Evolutionary conservation across 2,113 vertebrate genomes (phyloP).

Genomic region (Hemichromis elongatus): DNA sequence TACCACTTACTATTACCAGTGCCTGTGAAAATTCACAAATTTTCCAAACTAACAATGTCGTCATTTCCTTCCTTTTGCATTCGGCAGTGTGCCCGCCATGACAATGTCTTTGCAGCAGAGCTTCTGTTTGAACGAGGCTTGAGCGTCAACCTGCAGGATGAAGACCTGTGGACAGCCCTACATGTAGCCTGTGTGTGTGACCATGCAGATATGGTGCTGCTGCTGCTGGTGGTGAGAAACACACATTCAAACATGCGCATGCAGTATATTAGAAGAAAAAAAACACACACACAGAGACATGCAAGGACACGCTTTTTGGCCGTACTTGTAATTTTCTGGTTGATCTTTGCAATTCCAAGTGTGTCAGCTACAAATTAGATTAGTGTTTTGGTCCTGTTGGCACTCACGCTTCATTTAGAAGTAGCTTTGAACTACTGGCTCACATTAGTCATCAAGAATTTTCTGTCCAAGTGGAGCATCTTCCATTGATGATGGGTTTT

Average conservation of each 20-base stretch:
- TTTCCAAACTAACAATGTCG: background rate
- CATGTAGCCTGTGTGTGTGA: constrained; percentile 90
- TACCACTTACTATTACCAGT: background rate
- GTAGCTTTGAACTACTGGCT: background rate
- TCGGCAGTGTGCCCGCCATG: constrained; percentile 88
- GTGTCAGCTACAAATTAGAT: constrained; percentile 2
- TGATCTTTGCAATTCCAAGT: background rate
- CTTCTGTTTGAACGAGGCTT: constrained; percentile 87
- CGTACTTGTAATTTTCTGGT: background rate
- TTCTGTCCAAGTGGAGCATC: background rate
- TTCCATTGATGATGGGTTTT: background rate
- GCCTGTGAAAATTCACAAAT: background rate
- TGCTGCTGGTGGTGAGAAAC: constrained; percentile 82
- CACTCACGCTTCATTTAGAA: background rate
- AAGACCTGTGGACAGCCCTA: constrained; percentile 92
- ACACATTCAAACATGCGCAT: background rate
- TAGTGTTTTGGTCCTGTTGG: background rate
- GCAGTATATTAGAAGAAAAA: background rate
- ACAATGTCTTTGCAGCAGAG: constrained; percentile 90
- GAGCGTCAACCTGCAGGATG: constrained; percentile 90
- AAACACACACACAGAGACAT: background rate
- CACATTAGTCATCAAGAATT: background rate
- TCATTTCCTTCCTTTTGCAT: background rate
- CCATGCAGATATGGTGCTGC: constrained; percentile 83
- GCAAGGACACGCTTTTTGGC: background rate